Conservation (phyloP, 2,888 invertebrate species). For the Sipha maydis region DNA sequence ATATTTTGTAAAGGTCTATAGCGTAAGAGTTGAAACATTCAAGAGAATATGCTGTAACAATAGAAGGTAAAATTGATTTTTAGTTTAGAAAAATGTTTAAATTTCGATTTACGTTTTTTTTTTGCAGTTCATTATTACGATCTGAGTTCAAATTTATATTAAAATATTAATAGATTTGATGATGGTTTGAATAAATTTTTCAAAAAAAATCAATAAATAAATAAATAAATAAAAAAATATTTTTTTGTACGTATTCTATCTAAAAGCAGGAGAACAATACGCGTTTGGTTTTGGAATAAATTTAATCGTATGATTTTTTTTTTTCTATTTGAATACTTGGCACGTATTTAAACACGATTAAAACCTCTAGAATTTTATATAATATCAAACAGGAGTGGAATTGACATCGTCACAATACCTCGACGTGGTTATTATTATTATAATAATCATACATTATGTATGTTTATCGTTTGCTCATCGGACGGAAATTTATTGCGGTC, state of each 20-base stretch:
- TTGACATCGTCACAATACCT: slow-evolving; percentile 22
- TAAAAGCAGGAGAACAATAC: neutral
- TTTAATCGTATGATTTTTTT: neutral
- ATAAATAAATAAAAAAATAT: slow-evolving; percentile 4
- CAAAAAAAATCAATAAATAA: too few relatives aligned
- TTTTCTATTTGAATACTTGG: slow-evolving; percentile 29
- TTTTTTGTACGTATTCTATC: neutral
- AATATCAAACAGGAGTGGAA: slow-evolving; percentile 26
- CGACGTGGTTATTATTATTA: slow-evolving; percentile 5
- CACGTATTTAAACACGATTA: slow-evolving; percentile 41
- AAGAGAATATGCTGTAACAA: too few relatives aligned
- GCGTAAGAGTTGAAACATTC: too few relatives aligned
- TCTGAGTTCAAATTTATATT: too few relatives aligned
- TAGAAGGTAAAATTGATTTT: too few relatives aligned
- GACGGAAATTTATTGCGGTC: neutral
- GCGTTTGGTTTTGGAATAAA: slow-evolving; percentile 33
- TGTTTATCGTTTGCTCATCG: neutral
- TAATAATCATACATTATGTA: neutral
- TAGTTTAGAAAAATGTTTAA: too few relatives aligned
- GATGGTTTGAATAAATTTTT: too few relatives aligned
- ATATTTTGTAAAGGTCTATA: too few relatives aligned
- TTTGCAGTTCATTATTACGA: neutral
- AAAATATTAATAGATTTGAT: too few relatives aligned
- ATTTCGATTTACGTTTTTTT: neutral
- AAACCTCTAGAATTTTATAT: slow-evolving; percentile 26